phyloP scores from a whole-genome alignment of 2,888 invertebrate species.

The Spicauda simplicius region DNA sequence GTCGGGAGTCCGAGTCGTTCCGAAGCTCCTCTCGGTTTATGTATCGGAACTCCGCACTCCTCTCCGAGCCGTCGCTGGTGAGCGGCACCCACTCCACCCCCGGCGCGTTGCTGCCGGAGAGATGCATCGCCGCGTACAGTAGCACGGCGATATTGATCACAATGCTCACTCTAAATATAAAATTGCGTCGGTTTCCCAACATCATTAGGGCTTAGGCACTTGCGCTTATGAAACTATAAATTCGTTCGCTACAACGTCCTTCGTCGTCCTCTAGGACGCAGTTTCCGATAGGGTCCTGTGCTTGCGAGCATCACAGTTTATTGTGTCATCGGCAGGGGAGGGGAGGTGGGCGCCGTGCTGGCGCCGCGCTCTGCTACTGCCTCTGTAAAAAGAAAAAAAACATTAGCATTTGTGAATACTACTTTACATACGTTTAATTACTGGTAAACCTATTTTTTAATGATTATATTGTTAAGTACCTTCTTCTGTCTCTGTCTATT shows the following conservation, averaged over 20 bases:
- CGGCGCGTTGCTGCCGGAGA: conserved; percentile 63
- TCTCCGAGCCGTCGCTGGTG: conserved; percentile 67
- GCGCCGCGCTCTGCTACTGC: conserved; percentile 60
- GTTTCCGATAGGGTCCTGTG: conserved; percentile 78
- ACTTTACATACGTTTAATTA: background rate
- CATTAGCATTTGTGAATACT: conserved; percentile 6
- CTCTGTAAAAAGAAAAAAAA: conserved; percentile 65
- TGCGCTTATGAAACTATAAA: conserved; percentile 65
- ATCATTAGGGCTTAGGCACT: conserved; percentile 75
- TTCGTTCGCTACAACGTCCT: conserved; percentile 71
- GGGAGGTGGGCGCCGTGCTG: conserved; percentile 66
- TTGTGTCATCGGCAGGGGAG: conserved; percentile 73
- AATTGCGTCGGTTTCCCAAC: conserved; percentile 85
- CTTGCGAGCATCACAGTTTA: conserved; percentile 83
- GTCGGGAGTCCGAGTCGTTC: conserved; percentile 63
- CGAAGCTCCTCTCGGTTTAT: conserved; percentile 57
- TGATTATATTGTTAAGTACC: no score
- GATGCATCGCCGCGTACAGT: conserved; percentile 89
- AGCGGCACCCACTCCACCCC: conserved; percentile 71
- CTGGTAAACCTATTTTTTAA: background rate
- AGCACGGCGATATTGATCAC: conserved; percentile 89
- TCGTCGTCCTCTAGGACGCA: conserved; percentile 84
- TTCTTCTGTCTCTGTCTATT: no score
- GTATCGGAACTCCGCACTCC: conserved; percentile 61
- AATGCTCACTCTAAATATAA: conserved; percentile 90